Conservation (phyloP, 2,113 vertebrate genomes). For the Pachypanchax playfairii region DNA sequence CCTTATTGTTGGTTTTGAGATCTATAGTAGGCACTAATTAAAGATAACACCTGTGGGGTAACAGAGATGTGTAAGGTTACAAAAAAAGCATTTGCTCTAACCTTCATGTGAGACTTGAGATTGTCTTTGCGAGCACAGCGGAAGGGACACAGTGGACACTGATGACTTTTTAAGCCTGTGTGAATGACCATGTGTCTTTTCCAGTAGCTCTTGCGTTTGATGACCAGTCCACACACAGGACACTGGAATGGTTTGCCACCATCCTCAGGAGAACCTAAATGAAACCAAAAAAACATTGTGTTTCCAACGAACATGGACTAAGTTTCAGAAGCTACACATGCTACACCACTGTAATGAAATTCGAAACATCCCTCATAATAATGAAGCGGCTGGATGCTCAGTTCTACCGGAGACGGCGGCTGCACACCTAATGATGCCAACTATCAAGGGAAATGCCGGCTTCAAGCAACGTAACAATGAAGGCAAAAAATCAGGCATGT, state of each 20-base stretch:
- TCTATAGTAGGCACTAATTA: constrained; percentile 16
- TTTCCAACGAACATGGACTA: constrained; percentile 1
- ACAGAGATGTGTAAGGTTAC: neutral
- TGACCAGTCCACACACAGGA: constrained; percentile 97
- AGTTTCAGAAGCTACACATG: constrained; percentile 12
- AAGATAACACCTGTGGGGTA: constrained; percentile 12
- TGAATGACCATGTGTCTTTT: constrained; percentile 99
- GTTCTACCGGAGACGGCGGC: constrained; percentile 27
- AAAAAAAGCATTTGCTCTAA: constrained; percentile 71
- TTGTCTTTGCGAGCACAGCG: constrained; percentile 99
- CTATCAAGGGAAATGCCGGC: constrained; percentile 59
- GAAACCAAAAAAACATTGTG: constrained; percentile 36
- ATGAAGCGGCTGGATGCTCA: constrained; percentile 5
- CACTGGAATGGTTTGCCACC: constrained; percentile 98
- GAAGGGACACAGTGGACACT: constrained; percentile 97
- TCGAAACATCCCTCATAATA: constrained; percentile 11
- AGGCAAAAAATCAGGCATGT: constrained; percentile 71
- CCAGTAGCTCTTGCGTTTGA: constrained; percentile 99
- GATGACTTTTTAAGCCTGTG: constrained; percentile 98
- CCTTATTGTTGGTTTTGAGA: constrained; percentile 15
- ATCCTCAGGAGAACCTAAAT: constrained; percentile 93
- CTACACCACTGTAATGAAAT: constrained; percentile 8
- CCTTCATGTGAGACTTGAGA: constrained; percentile 99
- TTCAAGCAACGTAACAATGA: constrained; percentile 66
- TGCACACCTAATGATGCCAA: constrained; percentile 56